A percentile compares a stretch with the other conserved stretches of the same genome.
Evolutionary conservation across 2,797 vertebrate species (phyloP).

Genomic region (Limosa lapponica): DNA sequence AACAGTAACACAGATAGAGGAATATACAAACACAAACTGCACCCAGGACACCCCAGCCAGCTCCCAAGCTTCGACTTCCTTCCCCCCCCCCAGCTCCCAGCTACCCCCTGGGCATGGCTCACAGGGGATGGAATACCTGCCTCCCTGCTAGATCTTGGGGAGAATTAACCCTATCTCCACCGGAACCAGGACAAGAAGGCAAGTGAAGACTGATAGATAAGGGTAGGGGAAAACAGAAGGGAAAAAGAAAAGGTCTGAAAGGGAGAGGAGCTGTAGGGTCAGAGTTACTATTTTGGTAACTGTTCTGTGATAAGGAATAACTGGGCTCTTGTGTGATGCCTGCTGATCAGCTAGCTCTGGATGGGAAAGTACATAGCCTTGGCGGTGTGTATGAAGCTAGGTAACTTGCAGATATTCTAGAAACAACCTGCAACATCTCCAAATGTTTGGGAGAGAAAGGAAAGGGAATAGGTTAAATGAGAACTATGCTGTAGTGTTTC

Average conservation of each 20-base stretch:
- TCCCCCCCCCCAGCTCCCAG: too few species aligned
- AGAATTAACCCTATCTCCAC: too few species aligned
- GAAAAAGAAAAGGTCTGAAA: background rate
- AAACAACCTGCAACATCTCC: background rate
- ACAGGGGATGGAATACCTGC: too few species aligned
- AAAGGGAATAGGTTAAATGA: background rate
- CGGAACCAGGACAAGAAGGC: too few species aligned
- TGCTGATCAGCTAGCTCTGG: background rate
- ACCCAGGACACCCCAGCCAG: too few species aligned
- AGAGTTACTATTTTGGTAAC: background rate
- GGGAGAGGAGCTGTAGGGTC: background rate
- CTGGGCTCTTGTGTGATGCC: background rate
- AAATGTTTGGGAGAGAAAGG: background rate
- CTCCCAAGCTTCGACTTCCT: too few species aligned
- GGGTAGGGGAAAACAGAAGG: background rate
- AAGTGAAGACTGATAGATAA: background rate
- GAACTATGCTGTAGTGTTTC: background rate
- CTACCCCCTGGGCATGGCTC: too few species aligned
- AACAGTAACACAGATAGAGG: too few species aligned
- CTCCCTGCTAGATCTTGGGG: too few species aligned
- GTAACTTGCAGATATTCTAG: background rate
- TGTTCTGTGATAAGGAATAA: background rate
- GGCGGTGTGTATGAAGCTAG: background rate
- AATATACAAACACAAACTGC: too few species aligned
- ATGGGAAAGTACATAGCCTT: background rate